Base-by-base conservation (phyloP, 2,888 invertebrate species). In the Adineta ricciae region DNA sequence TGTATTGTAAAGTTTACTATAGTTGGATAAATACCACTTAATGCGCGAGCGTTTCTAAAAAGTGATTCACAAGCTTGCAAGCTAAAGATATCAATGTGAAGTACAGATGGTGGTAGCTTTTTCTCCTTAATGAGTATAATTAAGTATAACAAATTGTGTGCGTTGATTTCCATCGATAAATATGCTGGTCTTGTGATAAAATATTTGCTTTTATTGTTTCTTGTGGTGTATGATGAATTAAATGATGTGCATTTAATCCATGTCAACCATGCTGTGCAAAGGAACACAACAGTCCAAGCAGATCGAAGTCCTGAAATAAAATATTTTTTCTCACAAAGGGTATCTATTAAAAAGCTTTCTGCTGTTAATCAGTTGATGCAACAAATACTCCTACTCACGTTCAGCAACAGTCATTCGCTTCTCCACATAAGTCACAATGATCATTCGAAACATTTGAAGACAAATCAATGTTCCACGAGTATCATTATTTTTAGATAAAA, bases 91-190 rank as follows among this genome's bases (percentile, higher is more conserved):
- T 64, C 27, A 64, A 64, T 27, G 24, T 64, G 56, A n/a, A 64
- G 56, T 64, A 21, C 56, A 14, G n/a, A 27, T 64, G 56, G 56
- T 64, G 56, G 56, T 64, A 64, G 27, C 24, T 64, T n/a, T 64
- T 64, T 64, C 27, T 64, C 27, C 27, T 64, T 64, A 21, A 64
- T 27, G 27, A 64, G 24, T 21, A 21, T 11, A 64, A 64, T 21
- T 64, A 64, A 64, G 27, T 64, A 64, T 64, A 64, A 64, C 27
- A 64, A 64, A 64, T 64, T 64, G 27, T 64, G 56, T 64, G 56
- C 56, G 27, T 64, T 64, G n/a, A 64, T 64, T 21, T 64, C 24
- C 56, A 64, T 27, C 27, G 24, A 64, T 64, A 21, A 64, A 64
- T 64, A 64, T 64, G 56, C 56, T 64, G 56, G 56, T 21, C 56